These are phyloP conservation scores for Entomyzon cyanotis DNA, from an alignment of 2,113 vertebrate genomes.

Conservation along the genomic window DNA sequence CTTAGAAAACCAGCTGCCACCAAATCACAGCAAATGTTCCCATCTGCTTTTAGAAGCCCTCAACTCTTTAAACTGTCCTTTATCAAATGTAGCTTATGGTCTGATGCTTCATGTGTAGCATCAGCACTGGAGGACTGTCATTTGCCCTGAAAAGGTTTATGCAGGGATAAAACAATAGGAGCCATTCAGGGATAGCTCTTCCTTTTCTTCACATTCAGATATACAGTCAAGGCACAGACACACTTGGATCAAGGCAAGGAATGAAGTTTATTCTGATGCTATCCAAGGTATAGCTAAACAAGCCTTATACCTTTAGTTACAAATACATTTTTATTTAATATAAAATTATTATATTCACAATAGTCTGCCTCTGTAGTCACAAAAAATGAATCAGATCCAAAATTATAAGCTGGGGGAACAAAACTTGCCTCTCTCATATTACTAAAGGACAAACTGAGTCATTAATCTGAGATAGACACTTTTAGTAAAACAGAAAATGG, in stretches of 20 bases:
- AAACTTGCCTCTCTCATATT: neutral
- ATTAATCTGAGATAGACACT: constrained; percentile 49
- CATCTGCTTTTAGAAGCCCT: neutral
- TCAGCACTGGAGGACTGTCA: neutral
- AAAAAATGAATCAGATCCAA: neutral
- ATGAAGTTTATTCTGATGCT: neutral
- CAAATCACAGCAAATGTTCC: neutral
- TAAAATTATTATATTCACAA: neutral
- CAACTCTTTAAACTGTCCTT: neutral
- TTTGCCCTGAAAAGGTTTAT: neutral
- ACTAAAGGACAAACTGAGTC: neutral
- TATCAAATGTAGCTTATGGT: neutral
- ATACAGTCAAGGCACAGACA: neutral
- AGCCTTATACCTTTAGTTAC: neutral
- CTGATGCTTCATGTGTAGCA: neutral
- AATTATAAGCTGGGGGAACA: neutral
- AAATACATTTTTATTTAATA: neutral
- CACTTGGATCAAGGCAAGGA: neutral
- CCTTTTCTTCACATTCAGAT: neutral
- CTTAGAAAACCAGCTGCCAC: neutral
- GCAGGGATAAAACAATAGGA: neutral
- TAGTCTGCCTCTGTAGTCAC: neutral
- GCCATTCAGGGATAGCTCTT: neutral
- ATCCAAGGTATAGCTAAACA: neutral
- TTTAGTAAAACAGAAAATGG: constrained; percentile 60